Evolutionary conservation across 2,888 invertebrate species (phyloP), one percentile per base, ranked within the genome.

Genomic region (Autographa pulchrina): DNA sequence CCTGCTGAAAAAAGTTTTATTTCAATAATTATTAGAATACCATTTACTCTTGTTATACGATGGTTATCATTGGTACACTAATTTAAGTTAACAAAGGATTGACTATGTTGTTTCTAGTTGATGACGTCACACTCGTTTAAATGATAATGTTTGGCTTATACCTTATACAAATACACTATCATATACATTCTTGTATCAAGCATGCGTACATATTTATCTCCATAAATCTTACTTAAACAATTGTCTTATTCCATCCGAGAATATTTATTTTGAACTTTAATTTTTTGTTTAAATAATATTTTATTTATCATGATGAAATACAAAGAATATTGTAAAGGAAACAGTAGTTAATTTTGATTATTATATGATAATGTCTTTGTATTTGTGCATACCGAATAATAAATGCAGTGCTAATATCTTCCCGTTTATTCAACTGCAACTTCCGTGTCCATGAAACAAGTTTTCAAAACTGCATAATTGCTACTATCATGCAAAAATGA

Each of bases 11-110:
- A 41, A 3, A 41, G 11, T 41, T 11, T 25, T 3, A 13, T 43
- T 43, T 14, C 16, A 3, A 16, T 3, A 5, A 5, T 43, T 14
- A 5, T 14, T 16, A 16, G 14, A 43, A 16, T 43, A 48, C 16
- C 16, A n/a, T n/a, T n/a, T 48, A 14, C 48, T n/a, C 1, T 48
- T n/a, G n/a, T 48, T n/a, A 6, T n/a, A n/a, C 7, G 6, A 48
- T 48, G 8, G 7, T 48, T 48, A 64, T 66, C 63, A 64, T 25
- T 8, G 3, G n/a, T 56, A 66, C 54, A 9, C 31, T 70, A 69
- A 73, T 69, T 69, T 14, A 38, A 38, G 32, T 65, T 62, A 0
- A 62, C 31, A 65, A 61, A 54, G 38, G 43, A 41, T 20, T 38
- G 58, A 20, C 41, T 38, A 38, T 58, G 48, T 48, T 14, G 9